A percentile compares a stretch with the other conserved stretches of the same genome.
Evolutionary conservation across 2,113 vertebrate species (phyloP).

Genomic region (Heptranchias perlo): DNA sequence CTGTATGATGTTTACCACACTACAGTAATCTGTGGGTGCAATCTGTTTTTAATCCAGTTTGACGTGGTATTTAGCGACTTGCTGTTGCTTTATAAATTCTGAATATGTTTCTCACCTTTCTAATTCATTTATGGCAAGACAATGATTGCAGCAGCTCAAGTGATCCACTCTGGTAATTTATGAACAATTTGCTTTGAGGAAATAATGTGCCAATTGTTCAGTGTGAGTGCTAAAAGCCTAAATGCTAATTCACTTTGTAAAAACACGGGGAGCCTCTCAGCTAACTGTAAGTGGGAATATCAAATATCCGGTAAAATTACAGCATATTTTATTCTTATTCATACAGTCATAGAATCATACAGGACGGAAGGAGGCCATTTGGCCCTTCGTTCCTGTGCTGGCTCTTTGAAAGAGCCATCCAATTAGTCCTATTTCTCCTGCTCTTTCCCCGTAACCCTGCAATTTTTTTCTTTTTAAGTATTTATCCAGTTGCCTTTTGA

Average conservation of each 20-base stretch:
- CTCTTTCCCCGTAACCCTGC: no score
- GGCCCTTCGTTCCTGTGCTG: no score
- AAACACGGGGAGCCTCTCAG: neutral
- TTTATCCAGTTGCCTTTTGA: no score
- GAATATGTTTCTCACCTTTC: neutral
- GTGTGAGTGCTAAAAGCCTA: neutral
- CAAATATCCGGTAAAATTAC: neutral
- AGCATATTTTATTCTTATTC: neutral
- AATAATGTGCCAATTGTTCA: neutral
- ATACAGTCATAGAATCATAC: no score
- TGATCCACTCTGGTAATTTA: slow-evolving; percentile 3
- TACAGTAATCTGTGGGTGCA: neutral
- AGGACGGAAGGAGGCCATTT: no score
- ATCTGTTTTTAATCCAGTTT: neutral
- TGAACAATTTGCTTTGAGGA: neutral
- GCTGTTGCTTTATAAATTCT: neutral
- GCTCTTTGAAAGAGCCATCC: no score
- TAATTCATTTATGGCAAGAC: neutral
- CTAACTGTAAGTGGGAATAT: neutral
- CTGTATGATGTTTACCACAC: neutral
- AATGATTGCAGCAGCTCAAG: neutral
- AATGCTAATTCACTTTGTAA: neutral
- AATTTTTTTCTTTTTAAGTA: no score
- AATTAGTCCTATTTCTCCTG: no score
- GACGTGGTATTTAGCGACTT: neutral